A percentile compares a stretch with the other conserved stretches of the same genome.
Evolutionary conservation across 2,113 vertebrate species (phyloP).

Genomic region (Girardinichthys multiradiatus): DNA sequence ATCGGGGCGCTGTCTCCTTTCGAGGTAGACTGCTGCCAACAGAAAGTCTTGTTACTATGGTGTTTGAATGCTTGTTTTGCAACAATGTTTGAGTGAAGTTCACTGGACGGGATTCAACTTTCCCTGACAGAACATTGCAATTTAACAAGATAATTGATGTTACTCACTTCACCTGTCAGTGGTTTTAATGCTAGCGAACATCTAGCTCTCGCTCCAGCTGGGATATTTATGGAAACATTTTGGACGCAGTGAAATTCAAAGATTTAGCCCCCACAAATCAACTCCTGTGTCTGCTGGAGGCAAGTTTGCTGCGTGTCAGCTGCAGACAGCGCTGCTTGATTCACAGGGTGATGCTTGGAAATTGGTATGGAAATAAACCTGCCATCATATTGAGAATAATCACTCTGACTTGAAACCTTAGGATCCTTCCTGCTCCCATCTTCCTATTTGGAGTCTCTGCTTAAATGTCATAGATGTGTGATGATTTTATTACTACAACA

Average conservation of each 20-base stretch:
- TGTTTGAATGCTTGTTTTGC: neutral
- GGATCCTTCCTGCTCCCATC: conserved; percentile 35
- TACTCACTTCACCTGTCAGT: conserved; percentile 3
- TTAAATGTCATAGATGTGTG: conserved; percentile 70
- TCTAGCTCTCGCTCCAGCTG: neutral
- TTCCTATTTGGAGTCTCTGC: conserved; percentile 29
- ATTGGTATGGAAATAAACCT: conserved; percentile 61
- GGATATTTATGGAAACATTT: conserved; percentile 6
- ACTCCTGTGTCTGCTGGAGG: conserved; percentile 16
- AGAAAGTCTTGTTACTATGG: neutral
- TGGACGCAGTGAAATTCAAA: conserved; percentile 11
- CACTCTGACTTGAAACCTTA: conserved; percentile 34
- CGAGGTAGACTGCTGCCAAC: neutral
- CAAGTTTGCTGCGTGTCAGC: conserved; percentile 17
- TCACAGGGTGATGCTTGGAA: conserved; percentile 48
- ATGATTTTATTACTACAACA: conserved; percentile 71
- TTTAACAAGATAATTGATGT: conserved; percentile 1
- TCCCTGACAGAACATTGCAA: neutral
- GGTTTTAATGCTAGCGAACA: conserved; percentile 6
- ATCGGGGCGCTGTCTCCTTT: neutral
- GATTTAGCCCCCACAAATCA: conserved; percentile 36
- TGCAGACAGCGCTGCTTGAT: conserved; percentile 34
- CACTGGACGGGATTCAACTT: neutral
- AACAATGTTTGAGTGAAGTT: neutral
- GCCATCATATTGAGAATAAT: conserved; percentile 54